Conservation (phyloP, 2,797 vertebrate species). For the Cossypha niveicapilla region DNA sequence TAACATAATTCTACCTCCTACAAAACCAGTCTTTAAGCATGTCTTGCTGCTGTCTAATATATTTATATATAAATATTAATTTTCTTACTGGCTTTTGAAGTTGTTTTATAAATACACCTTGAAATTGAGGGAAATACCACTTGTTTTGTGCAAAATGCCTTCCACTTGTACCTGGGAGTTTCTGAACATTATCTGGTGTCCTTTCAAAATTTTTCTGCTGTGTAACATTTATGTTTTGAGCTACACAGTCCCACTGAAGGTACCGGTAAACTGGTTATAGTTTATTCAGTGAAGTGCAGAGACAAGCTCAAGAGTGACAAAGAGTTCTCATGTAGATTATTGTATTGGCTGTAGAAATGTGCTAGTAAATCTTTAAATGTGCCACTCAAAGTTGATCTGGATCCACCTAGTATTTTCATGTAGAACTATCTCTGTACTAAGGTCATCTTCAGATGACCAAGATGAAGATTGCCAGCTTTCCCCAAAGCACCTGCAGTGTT, state of each 20-base stretch:
- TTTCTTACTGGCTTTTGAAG: not conserved
- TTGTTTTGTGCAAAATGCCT: not conserved
- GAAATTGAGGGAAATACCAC: not conserved
- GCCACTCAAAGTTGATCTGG: not conserved
- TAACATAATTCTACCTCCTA: not conserved
- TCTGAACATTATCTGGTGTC: not conserved
- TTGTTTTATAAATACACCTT: not conserved
- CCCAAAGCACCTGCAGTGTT: not conserved
- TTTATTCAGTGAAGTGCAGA: not conserved
- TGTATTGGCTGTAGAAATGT: not conserved
- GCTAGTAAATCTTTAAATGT: not conserved
- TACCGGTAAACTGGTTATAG: not conserved
- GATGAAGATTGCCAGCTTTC: not conserved
- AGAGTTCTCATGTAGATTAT: not conserved
- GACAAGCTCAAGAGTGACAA: rapidly evolving
- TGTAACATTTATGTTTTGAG: not conserved
- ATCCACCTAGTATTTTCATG: not conserved
- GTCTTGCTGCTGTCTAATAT: not conserved
- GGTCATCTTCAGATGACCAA: not conserved
- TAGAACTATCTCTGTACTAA: not conserved
- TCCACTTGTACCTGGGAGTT: not conserved
- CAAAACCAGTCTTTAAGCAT: not conserved
- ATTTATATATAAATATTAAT: not conserved
- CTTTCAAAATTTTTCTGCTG: not conserved
- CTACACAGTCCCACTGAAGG: not conserved